Evolutionary conservation across 2,888 invertebrate genomes (phyloP), one percentile per base, ranked within the genome.

Genomic region (Ochlodes sylvanus): DNA sequence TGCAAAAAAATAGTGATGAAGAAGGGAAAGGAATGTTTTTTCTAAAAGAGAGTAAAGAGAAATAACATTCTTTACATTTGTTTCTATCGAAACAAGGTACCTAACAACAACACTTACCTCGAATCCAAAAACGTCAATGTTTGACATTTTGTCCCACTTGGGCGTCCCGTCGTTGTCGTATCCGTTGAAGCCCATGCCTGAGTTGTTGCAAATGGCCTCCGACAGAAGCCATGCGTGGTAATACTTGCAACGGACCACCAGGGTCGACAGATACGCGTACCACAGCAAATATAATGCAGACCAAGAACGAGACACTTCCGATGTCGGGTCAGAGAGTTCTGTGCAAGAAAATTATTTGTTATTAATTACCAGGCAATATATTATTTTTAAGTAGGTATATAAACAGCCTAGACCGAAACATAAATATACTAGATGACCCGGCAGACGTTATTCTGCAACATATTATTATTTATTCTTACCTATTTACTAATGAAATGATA

Each of bases 211-310:
- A 75, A 99, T 97, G 0, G 98, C 98, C 87, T 99, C 99, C 7
- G 98, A 98, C 79, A 99, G 94, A 69, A 98, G 94, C 99, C 99
- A 99, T n/a, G 98, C 99, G 86, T 98, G 97, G 92, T 99, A 99
- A 94, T 99, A 99, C 93, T 98, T 98, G 89, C 97, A 97, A 74
- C 98, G 95, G 70, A 96, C 96, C 71, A 97, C 94, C 74, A 97
- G 94, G 63, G 98, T 98, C 56, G 96, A 95, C 73, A 98, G 92
- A 91, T 96, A 98, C 85, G 96, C 95, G 81, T 97, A 95, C 89
- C 95, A 94, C 17, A 94, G 77, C 32, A 94, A 81, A 75, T 93
- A 93, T 34, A 91, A 7, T 0, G 84, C 88, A 0, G 94, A 94
- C 93, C 93, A 94, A n/a, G 92, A 85, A 0, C 89, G 85, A 0